phyloP scores from a whole-genome alignment of 2,113 vertebrate genomes.

The Fregata magnificens region DNA sequence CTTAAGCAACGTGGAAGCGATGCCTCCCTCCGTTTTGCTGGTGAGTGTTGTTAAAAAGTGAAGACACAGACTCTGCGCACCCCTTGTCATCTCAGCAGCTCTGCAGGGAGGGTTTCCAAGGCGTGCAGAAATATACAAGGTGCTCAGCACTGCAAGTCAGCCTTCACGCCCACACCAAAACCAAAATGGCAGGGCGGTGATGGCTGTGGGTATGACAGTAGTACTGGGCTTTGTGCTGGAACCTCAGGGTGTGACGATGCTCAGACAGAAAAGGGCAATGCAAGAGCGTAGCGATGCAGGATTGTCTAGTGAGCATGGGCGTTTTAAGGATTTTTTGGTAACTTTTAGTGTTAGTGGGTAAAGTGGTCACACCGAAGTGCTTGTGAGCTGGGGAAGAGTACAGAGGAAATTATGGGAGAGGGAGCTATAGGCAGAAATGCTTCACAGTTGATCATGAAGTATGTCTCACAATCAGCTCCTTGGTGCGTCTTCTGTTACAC shows the following conservation, averaged over 20 bases:
- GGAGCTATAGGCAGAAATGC: not conserved
- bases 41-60: not conserved
- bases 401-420: not conserved
- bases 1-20: not conserved
- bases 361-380: not conserved
- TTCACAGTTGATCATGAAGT: not conserved
- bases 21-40: not conserved
- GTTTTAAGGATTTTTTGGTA: not conserved
- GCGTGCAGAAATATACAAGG: not conserved
- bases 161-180: not conserved
- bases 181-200: not conserved
- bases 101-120: not conserved
- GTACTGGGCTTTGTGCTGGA: not conserved
- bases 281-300: not conserved
- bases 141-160: not conserved
- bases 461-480: not conserved
- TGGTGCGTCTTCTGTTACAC: not conserved
- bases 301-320: not conserved
- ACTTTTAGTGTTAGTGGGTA: not conserved
- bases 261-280: not conserved
- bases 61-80: fast-evolving
- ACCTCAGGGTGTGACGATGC: not conserved
- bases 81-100: not conserved
- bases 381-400: not conserved
- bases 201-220: not conserved